A percentile compares a stretch with the other conserved stretches of the same genome.
phyloP scores from a whole-genome alignment of 1,140 invertebrate genomes.

The Spodoptera frugiperda region DNA sequence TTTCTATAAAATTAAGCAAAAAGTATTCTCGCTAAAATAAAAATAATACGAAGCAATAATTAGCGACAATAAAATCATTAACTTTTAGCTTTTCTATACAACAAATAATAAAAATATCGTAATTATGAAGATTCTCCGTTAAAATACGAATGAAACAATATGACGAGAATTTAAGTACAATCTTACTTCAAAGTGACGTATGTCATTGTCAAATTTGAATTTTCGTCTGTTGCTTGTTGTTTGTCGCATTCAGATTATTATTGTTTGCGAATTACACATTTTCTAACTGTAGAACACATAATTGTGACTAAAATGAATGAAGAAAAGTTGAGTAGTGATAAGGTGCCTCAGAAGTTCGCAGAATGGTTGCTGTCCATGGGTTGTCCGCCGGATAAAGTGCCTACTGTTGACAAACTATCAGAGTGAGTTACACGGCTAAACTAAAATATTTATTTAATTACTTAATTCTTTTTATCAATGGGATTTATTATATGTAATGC shows the following conservation, averaged over 20 bases:
- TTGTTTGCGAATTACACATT: not conserved
- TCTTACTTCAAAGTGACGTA: not conserved
- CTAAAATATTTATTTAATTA: too few relatives aligned
- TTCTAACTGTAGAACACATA: not conserved
- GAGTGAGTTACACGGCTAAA: slow-evolving; percentile 64
- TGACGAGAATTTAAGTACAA: not conserved
- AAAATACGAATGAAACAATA: too few relatives aligned
- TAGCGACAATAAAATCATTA: too few relatives aligned
- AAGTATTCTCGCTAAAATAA: too few relatives aligned
- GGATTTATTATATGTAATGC: not conserved
- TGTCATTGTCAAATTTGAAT: slow-evolving; percentile 17
- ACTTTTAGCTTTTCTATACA: too few relatives aligned
- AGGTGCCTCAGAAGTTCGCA: slow-evolving; percentile 74
- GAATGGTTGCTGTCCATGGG: slow-evolving; percentile 79
- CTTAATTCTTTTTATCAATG: too few relatives aligned
- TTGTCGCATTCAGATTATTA: not conserved
- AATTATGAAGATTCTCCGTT: too few relatives aligned
- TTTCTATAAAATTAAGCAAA: too few relatives aligned
- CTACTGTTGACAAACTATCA: slow-evolving; percentile 69
- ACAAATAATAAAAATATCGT: too few relatives aligned
- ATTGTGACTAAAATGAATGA: slow-evolving; percentile 55
- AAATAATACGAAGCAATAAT: too few relatives aligned
- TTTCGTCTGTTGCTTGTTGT: slow-evolving; percentile 30
- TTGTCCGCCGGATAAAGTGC: slow-evolving; percentile 73
- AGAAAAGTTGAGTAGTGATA: slow-evolving; percentile 71